phyloP scores from a whole-genome alignment of 37 sponge, comb jelly and placozoan genomes.

The Axinella damicornis region DNA sequence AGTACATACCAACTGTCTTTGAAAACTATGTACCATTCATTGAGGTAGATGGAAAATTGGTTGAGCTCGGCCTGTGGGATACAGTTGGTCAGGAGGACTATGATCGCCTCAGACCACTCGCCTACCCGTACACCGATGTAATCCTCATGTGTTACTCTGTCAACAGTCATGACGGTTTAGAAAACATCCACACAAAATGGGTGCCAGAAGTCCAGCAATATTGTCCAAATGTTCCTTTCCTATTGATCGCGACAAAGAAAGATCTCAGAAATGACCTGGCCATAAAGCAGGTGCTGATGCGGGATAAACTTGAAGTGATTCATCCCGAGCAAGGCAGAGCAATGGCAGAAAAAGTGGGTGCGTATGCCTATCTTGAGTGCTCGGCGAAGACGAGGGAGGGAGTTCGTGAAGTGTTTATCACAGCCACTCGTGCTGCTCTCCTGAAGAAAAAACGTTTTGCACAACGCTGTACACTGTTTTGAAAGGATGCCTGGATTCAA shows the following conservation, averaged over 20 bases:
- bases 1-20: slow-evolving; percentile 97
- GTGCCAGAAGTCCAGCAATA: slow-evolving; percentile 66
- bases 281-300: slow-evolving; percentile 72
- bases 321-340: slow-evolving; percentile 55
- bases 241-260: slow-evolving; percentile 77
- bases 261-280: slow-evolving; percentile 70
- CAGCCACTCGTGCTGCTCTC: slow-evolving; percentile 62
- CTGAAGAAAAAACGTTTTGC: slow-evolving; percentile 42
- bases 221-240: slow-evolving; percentile 84
- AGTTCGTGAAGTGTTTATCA: slow-evolving; percentile 74
- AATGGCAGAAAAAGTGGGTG: slow-evolving; percentile 76
- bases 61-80: slow-evolving; percentile 97
- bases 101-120: slow-evolving; percentile 91
- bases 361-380: slow-evolving; percentile 74
- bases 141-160: slow-evolving; percentile 98
- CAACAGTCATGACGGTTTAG: slow-evolving; percentile 90
- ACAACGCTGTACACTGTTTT: slow-evolving; percentile 19
- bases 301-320: slow-evolving; percentile 28
- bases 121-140: slow-evolving; percentile 99
- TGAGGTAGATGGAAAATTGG: slow-evolving; percentile 90
- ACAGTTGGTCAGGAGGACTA: slow-evolving; percentile 97
- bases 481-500: no score
- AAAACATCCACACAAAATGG: slow-evolving; percentile 98
- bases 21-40: slow-evolving; percentile 98
- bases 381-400: slow-evolving; percentile 82